These are phyloP conservation scores for Tiliacea aurago DNA, from an alignment of 2,888 invertebrate genomes.

Conservation along the genomic window DNA sequence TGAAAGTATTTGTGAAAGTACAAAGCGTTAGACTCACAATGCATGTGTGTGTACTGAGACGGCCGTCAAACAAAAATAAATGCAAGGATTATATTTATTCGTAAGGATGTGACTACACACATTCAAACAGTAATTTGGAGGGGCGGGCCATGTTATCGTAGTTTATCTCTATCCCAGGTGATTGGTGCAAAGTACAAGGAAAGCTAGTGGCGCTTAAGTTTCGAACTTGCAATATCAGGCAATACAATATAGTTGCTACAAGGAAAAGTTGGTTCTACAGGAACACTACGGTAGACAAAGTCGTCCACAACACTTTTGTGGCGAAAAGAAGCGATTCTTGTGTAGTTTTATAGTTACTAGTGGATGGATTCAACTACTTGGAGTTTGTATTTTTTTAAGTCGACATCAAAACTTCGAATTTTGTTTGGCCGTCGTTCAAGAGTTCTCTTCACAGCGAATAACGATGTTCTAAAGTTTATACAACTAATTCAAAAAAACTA, in stretches of 20 bases:
- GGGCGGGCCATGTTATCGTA: too few relatives aligned
- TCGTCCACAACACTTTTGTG: slow-evolving; percentile 46
- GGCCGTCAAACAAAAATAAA: too few relatives aligned
- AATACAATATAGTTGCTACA: slow-evolving; percentile 38
- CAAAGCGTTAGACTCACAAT: too few relatives aligned
- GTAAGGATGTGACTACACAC: too few relatives aligned
- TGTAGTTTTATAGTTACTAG: slow-evolving; percentile 44
- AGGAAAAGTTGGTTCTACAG: slow-evolving; percentile 41
- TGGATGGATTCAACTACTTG: slow-evolving; percentile 4
- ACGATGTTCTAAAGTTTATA: not conserved
- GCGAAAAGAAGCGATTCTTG: slow-evolving; percentile 47
- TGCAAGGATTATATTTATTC: too few relatives aligned
- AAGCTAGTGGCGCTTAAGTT: slow-evolving; percentile 35
- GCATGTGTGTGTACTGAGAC: too few relatives aligned
- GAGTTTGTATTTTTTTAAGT: slow-evolving; percentile 32
- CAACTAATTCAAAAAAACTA: not conserved
- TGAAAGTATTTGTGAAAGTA: too few relatives aligned
- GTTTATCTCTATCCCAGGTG: slow-evolving; percentile 17
- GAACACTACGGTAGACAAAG: slow-evolving; percentile 47
- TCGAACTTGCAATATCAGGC: slow-evolving; percentile 44
- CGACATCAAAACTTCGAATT: slow-evolving; percentile 9
- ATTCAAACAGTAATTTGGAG: too few relatives aligned
- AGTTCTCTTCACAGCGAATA: not conserved
- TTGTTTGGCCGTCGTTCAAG: slow-evolving; percentile 9
- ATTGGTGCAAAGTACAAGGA: slow-evolving; percentile 28